Base-by-base conservation (phyloP, 2,797 vertebrate genomes). In the Ataeniobius toweri region DNA sequence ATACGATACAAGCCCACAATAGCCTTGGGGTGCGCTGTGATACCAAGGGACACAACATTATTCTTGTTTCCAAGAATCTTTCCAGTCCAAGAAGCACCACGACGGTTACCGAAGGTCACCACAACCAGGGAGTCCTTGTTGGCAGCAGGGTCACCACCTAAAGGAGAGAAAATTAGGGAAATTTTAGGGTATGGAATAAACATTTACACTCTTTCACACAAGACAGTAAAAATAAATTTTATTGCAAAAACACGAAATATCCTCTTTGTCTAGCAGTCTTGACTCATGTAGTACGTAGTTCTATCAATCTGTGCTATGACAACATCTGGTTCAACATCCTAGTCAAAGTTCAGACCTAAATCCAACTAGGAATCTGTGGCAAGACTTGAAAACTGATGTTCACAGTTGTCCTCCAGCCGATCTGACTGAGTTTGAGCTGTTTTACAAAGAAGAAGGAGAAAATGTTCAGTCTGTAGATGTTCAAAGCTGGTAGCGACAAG, bases 1-100 rank as follows among this genome's bases (percentile, higher is more conserved):
- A 94, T 90, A 2, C 95, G 95, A 83, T 96, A 99, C 80, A 95
- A 96, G 20, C 98, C 98, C 75, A 97, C 78, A 3, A 98, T 96
- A 92, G 97, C 96, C 6, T 89, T 7, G 1, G 94, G 0, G 0
- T 93, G 81, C 1, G 97, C 92, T 56, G 95, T 96, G 90, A 99
- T 28, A n/a, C 92, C 92, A 70, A 99, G 72, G 0, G 55, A 81
- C n/a, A 96, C 50, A 0, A 85, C 77, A 0, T 26, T 74, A 12
- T 80, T 91, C 2, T 85, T 79, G 0, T 5, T 73, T 14, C 85
- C 78, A 65, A 87, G 44, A 3, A 97, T 80, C 75, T 87, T 92
- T 4, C 96, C 93, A 0, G 88, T 82, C 98, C 98, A 99, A 0
- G 77, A 51, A 0, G 48, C 86, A 0, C 71, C 88, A 0, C 0